A percentile compares a stretch with the other conserved stretches of the same genome.
phyloP scores from a whole-genome alignment of 37 sponge, comb jelly and placozoan species.

The Cliona cf. orientalis region DNA sequence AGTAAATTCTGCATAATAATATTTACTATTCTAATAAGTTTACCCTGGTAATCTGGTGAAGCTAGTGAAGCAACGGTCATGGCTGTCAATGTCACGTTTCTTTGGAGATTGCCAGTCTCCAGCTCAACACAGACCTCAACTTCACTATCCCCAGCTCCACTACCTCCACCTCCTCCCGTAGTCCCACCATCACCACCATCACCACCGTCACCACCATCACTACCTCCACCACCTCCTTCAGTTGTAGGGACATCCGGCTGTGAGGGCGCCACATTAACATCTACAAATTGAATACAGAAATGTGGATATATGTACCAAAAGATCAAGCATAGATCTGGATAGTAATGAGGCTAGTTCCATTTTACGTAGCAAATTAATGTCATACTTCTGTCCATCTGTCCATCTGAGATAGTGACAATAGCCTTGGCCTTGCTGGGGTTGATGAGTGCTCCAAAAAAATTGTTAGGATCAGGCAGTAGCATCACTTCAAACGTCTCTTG shows the following conservation, averaged over 20 bases:
- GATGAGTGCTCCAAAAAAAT: too few relatives aligned
- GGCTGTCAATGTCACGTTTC: neutral
- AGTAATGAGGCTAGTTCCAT: too few relatives aligned
- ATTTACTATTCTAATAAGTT: too few relatives aligned
- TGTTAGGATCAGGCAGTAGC: too few relatives aligned
- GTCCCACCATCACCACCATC: neutral
- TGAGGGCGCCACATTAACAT: neutral
- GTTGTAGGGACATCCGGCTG: neutral
- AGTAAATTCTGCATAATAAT: too few relatives aligned
- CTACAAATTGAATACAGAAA: too few relatives aligned
- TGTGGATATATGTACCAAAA: too few relatives aligned
- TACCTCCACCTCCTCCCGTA: neutral
- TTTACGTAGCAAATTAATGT: neutral
- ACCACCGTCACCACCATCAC: too few relatives aligned
- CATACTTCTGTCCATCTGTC: neutral
- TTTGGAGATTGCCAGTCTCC: neutral
- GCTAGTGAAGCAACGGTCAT: neutral
- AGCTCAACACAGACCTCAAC: neutral
- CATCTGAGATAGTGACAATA: neutral
- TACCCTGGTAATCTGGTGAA: neutral
- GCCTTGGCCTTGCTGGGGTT: neutral
- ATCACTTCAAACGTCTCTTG: too few relatives aligned
- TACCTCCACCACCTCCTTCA: neutral
- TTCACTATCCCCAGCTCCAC: neutral
- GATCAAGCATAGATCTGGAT: too few relatives aligned